Percentiles rank a stretch among this genome's conserved stretches.
phyloP scores from a whole-genome alignment of 2,888 invertebrate genomes.

The Cantharis nigra region DNA sequence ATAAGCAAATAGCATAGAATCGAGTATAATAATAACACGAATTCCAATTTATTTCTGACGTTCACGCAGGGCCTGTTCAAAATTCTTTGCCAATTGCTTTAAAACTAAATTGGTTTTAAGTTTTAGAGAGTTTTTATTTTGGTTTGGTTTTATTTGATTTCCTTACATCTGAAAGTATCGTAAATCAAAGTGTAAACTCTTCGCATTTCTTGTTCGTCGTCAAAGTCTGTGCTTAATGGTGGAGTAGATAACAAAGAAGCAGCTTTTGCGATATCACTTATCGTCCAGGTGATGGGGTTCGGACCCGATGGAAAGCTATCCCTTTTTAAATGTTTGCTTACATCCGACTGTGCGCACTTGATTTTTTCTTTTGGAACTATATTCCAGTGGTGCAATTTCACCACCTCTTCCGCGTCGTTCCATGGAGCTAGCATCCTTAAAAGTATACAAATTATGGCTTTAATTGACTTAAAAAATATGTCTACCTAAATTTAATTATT shows the following conservation, averaged over 20 bases:
- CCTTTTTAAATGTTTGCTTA: slow-evolving; percentile 15
- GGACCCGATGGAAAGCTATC: slow-evolving; percentile 9
- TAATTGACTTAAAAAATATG: background rate
- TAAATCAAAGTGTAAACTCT: slow-evolving; percentile 74
- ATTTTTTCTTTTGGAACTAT: slow-evolving; percentile 42
- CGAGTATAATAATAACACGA: background rate
- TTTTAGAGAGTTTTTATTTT: background rate
- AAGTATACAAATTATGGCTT: background rate
- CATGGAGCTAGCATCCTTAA: slow-evolving; percentile 34
- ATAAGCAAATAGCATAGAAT: background rate
- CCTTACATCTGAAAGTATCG: slow-evolving; percentile 75
- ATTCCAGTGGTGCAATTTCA: slow-evolving; percentile 50
- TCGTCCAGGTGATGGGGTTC: slow-evolving; percentile 51
- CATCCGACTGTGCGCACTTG: slow-evolving; percentile 16
- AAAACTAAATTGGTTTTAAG: background rate
- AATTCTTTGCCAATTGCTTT: background rate
- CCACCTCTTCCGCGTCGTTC: slow-evolving; percentile 38
- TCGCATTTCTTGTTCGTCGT: slow-evolving; percentile 74
- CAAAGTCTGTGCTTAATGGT: slow-evolving; percentile 58
- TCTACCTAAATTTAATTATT: background rate
- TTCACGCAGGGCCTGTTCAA: background rate
- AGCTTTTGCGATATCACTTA: slow-evolving; percentile 61
- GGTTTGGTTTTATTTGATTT: background rate
- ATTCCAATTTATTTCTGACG: slow-evolving; percentile 2
- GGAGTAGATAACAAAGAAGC: slow-evolving; percentile 61